Conservation (phyloP, 2,888 invertebrate genomes). For the Ormia ochracea region DNA sequence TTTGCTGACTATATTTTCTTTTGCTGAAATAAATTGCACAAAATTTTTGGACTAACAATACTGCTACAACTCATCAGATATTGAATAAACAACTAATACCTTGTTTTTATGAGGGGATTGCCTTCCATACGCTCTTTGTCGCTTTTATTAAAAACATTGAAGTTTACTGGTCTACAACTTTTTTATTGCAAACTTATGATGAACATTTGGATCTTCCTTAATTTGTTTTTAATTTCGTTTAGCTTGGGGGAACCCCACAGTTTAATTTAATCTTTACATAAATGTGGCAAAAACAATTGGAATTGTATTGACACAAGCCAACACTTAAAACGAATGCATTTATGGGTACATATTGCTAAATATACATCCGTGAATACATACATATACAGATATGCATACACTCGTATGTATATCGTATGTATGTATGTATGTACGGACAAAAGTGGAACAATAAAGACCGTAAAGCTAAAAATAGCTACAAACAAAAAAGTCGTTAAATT, state of each 20-base stretch:
- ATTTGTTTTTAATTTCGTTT: not conserved
- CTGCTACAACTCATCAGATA: too few relatives aligned
- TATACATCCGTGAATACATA: too few relatives aligned
- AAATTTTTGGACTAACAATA: too few relatives aligned
- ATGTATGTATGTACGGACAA: not conserved
- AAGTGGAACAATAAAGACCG: not conserved
- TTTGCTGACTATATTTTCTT: too few relatives aligned
- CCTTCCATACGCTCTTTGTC: too few relatives aligned
- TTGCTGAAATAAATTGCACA: too few relatives aligned
- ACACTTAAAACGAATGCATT: not conserved
- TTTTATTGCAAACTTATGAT: not conserved
- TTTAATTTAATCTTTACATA: slow-evolving; percentile 12
- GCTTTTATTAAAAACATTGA: too few relatives aligned
- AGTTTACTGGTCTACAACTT: not conserved
- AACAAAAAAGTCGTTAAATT: slow-evolving; percentile 51
- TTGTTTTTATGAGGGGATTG: too few relatives aligned
- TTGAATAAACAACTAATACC: too few relatives aligned
- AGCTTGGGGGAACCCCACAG: not conserved
- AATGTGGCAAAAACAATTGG: slow-evolving; percentile 19
- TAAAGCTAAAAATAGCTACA: slow-evolving; percentile 7
- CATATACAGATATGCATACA: too few relatives aligned
- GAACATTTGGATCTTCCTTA: not conserved
- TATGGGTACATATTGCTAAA: too few relatives aligned
- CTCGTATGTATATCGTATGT: too few relatives aligned
- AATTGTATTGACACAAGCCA: not conserved